A percentile compares a stretch with the other conserved stretches of the same genome.
These are phyloP conservation scores for Fopius arisanus DNA, from an alignment of 1,140 invertebrate species.

Conservation along the genomic window DNA sequence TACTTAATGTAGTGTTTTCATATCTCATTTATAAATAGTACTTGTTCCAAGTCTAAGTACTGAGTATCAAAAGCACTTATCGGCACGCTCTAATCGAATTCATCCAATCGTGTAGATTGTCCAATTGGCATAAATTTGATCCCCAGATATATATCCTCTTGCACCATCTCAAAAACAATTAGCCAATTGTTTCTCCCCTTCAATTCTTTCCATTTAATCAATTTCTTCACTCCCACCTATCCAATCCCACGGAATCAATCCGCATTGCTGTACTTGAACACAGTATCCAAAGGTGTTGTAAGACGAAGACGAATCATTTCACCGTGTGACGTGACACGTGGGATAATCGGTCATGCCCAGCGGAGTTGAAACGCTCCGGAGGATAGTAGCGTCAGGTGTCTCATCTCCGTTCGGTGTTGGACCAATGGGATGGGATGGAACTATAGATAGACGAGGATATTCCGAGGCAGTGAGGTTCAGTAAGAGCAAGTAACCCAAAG, in stretches of 20 bases:
- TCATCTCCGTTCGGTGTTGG: slow-evolving; percentile 6
- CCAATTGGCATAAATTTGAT: too few species aligned
- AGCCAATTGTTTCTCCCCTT: too few species aligned
- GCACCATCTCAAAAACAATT: too few species aligned
- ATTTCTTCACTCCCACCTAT: not conserved
- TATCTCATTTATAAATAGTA: too few species aligned
- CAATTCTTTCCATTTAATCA: not conserved
- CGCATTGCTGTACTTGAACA: not conserved
- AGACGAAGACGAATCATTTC: not conserved
- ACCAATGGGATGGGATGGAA: not conserved
- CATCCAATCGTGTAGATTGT: too few species aligned
- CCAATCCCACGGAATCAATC: not conserved
- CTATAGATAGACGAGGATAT: not conserved
- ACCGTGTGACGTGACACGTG: not conserved
- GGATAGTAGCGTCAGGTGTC: not conserved
- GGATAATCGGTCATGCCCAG: slow-evolving; percentile 10
- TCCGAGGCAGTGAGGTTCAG: not conserved
- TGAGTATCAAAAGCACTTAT: too few species aligned
- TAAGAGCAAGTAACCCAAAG: not conserved
- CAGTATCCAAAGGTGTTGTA: not conserved
- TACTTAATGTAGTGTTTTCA: too few species aligned
- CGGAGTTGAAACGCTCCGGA: not conserved
- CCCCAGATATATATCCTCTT: too few species aligned
- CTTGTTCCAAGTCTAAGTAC: too few species aligned
- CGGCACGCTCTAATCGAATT: too few species aligned